Evolutionary conservation across 2,888 invertebrate genomes (phyloP), one percentile per base, ranked within the genome.

Genomic region (Parnassius orleans): DNA sequence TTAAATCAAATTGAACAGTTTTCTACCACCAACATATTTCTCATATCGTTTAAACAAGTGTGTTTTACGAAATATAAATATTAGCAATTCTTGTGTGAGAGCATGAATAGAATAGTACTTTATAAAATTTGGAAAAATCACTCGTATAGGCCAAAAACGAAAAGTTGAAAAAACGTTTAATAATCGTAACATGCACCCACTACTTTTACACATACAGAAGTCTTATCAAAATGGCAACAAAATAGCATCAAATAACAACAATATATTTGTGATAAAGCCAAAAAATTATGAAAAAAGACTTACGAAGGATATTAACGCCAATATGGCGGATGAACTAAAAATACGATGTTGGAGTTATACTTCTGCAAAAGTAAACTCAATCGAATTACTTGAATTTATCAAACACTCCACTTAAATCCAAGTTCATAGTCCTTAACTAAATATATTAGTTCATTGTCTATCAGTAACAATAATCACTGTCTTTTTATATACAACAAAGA

Each of bases 241-340:
- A 80, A 75, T 74, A 81, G 78, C 80, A 75, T 81, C 79, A 87
- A 85, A 83, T 80, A 84, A 82, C 80, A 80, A 74, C 74, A 79
- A 80, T 81, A 76, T 70, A 79, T 76, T 77, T 78, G 79, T 78
- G 78, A 73, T 78, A 82, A 87, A 88, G 84, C 85, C 82, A 86
- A 72, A 81, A 81, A 85, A 86, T 86, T 85, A 86, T 80, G 79
- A 83, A 90, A 90, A 90, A 90, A 83, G 86, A 90, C 91, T 90
- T 90, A 90, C 91, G 90, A 90, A 88, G 86, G 89, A 88, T 92
- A 92, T 90, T 91, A 93, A 93, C 92, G 92, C 93, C 94, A 94
- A 94, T 93, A 94, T 94, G 94, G 94, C 94, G 94, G 93, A 93
- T 91, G 92, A 89, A 93, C 92, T 92, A 92, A 92, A 92, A 91